Conservation (phyloP, 2,888 invertebrate species). For the Tupiocoris notatus region DNA sequence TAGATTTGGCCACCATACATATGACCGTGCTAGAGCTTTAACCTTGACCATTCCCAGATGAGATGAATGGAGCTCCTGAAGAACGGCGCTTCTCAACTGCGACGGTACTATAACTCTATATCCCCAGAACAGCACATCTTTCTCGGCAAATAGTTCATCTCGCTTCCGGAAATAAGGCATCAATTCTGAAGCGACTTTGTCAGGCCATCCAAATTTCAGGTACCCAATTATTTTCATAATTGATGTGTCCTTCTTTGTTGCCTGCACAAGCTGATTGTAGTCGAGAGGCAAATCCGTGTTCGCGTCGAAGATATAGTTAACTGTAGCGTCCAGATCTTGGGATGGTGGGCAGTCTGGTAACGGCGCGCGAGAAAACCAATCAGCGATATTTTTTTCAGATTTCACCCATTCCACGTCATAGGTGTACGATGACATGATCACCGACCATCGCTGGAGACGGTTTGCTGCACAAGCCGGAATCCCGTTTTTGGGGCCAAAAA, state of each 20-base stretch:
- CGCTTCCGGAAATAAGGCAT: background rate
- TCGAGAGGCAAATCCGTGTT: background rate
- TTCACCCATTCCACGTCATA: slow-evolving; percentile 23
- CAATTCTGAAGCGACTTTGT: slow-evolving; percentile 4
- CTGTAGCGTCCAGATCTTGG: background rate
- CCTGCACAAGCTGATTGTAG: background rate
- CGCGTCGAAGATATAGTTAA: background rate
- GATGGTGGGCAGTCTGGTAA: background rate
- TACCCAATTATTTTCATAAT: slow-evolving; percentile 6
- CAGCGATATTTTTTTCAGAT: slow-evolving; percentile 14
- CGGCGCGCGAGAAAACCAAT: slow-evolving; percentile 15
- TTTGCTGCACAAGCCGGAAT: too few species aligned
- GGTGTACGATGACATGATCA: background rate
- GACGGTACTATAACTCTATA: background rate
- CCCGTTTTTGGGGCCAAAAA: slow-evolving; percentile 31
- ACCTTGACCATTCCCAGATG: background rate
- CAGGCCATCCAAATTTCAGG: slow-evolving; percentile 22
- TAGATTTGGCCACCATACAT: slow-evolving; percentile 9
- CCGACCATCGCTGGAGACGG: slow-evolving; percentile 17
- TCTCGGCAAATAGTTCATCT: slow-evolving; percentile 16
- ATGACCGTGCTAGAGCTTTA: background rate
- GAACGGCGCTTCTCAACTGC: background rate
- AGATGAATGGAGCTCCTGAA: slow-evolving; percentile 1
- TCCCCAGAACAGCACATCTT: slow-evolving; percentile 2
- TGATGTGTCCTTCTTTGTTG: slow-evolving; percentile 15